Base-by-base conservation (phyloP, 2,113 vertebrate species). In the Phyllostomus discolor region DNA sequence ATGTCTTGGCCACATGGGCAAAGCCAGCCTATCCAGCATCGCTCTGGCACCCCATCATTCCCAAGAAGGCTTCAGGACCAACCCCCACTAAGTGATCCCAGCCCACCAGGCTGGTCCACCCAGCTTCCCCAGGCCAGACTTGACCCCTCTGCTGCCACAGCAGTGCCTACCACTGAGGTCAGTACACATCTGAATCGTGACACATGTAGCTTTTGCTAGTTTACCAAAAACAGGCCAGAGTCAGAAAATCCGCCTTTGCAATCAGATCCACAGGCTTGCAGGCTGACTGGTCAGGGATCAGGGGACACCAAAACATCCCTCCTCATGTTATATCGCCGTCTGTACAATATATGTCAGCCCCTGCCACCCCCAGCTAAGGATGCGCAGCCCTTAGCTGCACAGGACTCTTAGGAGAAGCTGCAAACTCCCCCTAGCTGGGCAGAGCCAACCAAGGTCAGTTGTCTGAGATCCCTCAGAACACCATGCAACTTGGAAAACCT, bases 191-290 rank as follows among this genome's bases (percentile, higher is more conserved):
- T 5, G 2, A 79, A 69, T 54, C 10, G 28, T 78, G 73, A 38
- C 69, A 52, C 24, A 38, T 1, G 38, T 7, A 57, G 46, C 33
- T 93, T 79, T 79, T 62, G 62, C 72, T 35, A 70, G 20, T 64
- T 87, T 90, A 89, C 28, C 22, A 33, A 88, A 88, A 95, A 52
- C 5, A 87, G 57, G 19, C 43, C 38, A 62, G 69, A 95, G 35
- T 43, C 48, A 84, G 64, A 95, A 12, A 78, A 43, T 26, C 35
- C 10, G 10, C 52, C 43, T 48, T 64, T n/a, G 35, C 20, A 31
- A 59, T 48, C 69, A 72, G 72, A 86, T 35, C 38, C 41, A 54
- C 15, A 46, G 57, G 43, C 31, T n/a, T 93, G 35, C 33, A 79
- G 79, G 48, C 14, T 86, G 35, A 38, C 28, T 15, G 35, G 31